These are phyloP conservation scores for Cinclus mexicanus DNA, from an alignment of 2,113 vertebrate species.

Conservation along the genomic window DNA sequence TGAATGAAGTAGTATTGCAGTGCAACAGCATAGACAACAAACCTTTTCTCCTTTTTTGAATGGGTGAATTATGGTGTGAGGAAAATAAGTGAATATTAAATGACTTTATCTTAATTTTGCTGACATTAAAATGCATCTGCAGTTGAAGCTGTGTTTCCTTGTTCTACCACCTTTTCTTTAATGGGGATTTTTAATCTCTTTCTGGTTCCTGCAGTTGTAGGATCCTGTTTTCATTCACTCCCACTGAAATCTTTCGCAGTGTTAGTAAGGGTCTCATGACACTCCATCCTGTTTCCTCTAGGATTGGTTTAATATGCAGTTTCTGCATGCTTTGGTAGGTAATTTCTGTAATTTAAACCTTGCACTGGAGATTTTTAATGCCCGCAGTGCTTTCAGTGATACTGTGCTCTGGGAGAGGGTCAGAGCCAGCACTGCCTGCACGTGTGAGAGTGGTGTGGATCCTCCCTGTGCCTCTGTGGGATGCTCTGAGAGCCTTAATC, in stretches of 20 bases:
- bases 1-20: neutral
- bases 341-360: constrained; percentile 5
- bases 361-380: neutral
- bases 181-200: neutral
- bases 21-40: neutral
- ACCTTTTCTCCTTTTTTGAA: neutral
- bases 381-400: neutral
- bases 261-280: constrained; percentile 1
- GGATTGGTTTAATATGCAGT: constrained; percentile 16
- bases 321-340: constrained; percentile 15
- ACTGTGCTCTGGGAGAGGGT: neutral
- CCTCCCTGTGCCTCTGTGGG: neutral
- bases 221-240: neutral
- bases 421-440: neutral
- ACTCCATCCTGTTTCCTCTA: neutral
- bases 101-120: rapidly evolving
- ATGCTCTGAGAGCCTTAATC: neutral
- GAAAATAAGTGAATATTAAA: neutral
- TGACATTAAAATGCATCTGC: neutral
- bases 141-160: neutral
- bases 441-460: rapidly evolving
- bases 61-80: neutral
- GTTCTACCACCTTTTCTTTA: neutral
- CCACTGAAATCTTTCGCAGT: neutral
- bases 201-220: neutral